phyloP scores from a whole-genome alignment of 2,888 invertebrate species.

The Meteorus colon region DNA sequence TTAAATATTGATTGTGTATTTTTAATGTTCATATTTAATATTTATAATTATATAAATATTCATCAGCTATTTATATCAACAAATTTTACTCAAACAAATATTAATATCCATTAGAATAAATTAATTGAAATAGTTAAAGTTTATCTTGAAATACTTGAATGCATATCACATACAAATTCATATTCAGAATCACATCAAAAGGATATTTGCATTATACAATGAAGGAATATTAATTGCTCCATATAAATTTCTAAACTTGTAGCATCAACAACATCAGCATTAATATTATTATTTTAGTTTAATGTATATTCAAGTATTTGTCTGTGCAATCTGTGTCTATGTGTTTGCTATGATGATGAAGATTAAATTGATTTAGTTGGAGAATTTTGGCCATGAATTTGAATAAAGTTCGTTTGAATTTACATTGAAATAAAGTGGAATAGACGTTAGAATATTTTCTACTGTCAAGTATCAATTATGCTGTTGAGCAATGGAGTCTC shows the following conservation, averaged over 20 bases:
- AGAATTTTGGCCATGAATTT: constrained; percentile 10
- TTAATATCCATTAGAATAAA: background rate
- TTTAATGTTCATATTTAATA: too few species aligned
- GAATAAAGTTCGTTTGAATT: background rate
- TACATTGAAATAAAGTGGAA: background rate
- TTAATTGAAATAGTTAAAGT: background rate
- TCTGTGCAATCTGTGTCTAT: too few species aligned
- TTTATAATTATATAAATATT: background rate
- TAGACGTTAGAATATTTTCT: constrained; percentile 35
- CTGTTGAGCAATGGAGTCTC: constrained; percentile 34
- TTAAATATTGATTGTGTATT: too few species aligned
- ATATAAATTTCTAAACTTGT: background rate
- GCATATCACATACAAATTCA: background rate
- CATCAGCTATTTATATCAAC: background rate
- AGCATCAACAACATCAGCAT: background rate
- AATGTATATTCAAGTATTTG: background rate
- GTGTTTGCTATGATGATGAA: background rate
- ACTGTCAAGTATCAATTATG: constrained; percentile 42
- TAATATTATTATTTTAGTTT: background rate
- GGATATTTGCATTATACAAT: background rate
- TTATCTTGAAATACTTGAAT: background rate
- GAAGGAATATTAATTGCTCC: background rate
- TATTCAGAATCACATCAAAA: too few species aligned
- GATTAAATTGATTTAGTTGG: constrained; percentile 1
- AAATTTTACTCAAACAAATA: background rate